Conservation (phyloP, 1,140 invertebrate genomes). For the Gryllus bimaculatus region DNA sequence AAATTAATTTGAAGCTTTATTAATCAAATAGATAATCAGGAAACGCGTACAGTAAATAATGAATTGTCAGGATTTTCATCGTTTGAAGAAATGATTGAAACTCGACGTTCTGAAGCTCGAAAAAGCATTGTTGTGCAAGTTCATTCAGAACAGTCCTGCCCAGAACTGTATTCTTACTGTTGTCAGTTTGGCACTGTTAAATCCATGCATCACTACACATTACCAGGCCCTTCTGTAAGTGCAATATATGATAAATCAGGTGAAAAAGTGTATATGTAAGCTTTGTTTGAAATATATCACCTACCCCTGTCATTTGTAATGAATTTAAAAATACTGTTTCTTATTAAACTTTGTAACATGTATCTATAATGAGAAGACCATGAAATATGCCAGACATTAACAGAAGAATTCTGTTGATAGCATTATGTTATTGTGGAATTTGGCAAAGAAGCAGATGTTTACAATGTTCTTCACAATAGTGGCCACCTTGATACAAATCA, state of each 20-base stretch:
- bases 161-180: conserved; percentile 28
- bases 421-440: conserved; percentile 63
- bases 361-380: too few relatives aligned
- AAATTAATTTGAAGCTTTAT: too few relatives aligned
- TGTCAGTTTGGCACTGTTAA: conserved; percentile 28
- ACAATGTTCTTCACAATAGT: conserved; percentile 35
- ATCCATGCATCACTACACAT: conserved; percentile 29
- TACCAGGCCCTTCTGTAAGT: not conserved
- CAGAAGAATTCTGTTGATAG: conserved; percentile 27
- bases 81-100: conserved; percentile 32
- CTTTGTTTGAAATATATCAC: not conserved
- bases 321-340: not conserved
- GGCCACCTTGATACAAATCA: conserved; percentile 39
- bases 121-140: conserved; percentile 38
- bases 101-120: conserved; percentile 43
- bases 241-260: not conserved
- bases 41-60: too few relatives aligned
- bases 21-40: too few relatives aligned
- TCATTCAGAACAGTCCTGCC: conserved; percentile 28
- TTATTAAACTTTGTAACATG: too few relatives aligned
- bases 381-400: too few relatives aligned
- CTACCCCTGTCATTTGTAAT: not conserved
- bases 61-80: not conserved
- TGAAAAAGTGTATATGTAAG: not conserved
- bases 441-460: conserved; percentile 34